phyloP scores from a whole-genome alignment of 1,140 invertebrate species.

The Anastatus disparis region DNA sequence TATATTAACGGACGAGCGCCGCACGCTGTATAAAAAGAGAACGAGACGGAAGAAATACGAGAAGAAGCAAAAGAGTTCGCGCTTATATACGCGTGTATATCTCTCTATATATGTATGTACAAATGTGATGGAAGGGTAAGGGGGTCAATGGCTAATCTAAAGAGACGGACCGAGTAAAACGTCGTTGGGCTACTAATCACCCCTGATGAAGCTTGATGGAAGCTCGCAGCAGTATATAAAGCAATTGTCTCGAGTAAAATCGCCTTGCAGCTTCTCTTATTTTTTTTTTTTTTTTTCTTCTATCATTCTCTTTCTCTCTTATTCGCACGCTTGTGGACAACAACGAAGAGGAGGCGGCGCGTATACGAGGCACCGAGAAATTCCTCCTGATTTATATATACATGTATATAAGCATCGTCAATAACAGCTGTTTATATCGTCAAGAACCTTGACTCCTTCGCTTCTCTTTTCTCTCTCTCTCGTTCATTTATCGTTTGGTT shows the following conservation, averaged over 20 bases:
- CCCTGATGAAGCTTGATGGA: constrained; percentile 63
- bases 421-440: constrained; percentile 4
- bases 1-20: too few relatives aligned
- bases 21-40: background rate
- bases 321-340: too few relatives aligned
- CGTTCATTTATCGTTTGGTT: background rate
- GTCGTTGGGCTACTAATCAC: constrained; percentile 57
- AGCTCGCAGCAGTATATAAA: constrained; percentile 29
- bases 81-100: too few relatives aligned
- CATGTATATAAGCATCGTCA: background rate
- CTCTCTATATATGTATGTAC: too few relatives aligned
- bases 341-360: background rate
- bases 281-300: too few relatives aligned
- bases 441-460: background rate
- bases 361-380: background rate
- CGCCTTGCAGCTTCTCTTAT: constrained; percentile 12
- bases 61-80: background rate
- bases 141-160: constrained; percentile 60
- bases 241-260: constrained; percentile 62
- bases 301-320: too few relatives aligned
- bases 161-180: constrained; percentile 48
- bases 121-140: constrained; percentile 44
- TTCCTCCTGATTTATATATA: constrained; percentile 2
- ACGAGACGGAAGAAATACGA: constrained; percentile 18
- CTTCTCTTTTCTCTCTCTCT: background rate